Base-by-base conservation (phyloP, 2,113 vertebrate genomes). In the Phycodurus eques region DNA sequence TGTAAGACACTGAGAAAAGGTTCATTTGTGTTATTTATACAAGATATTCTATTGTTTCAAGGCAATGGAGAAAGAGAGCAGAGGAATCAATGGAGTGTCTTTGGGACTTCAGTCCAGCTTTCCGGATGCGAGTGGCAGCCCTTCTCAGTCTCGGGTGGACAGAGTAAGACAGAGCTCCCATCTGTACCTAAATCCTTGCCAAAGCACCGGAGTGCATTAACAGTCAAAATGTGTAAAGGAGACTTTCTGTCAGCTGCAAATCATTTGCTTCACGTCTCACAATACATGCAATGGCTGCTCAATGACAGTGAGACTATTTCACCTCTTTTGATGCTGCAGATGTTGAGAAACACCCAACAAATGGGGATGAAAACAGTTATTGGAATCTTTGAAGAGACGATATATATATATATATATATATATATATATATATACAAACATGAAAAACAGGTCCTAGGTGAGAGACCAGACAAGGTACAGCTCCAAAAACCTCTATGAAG, bases 111-210 rank as follows among this genome's bases (percentile, higher is more conserved):
- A n/a, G 19, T 9, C 1, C 39, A 63, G 42, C 63, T 65, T 35
- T 65, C n/a, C 15, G 78, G 76, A 80, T 78, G 71, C 73, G 67
- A 81, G 76, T 73, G 63, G 82, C 69, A 74, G 78, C 49, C 72
- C 66, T 42, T 63, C 70, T 82, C 75, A 76, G 56, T 76, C 76
- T 46, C 83, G 46, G 42, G 20, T 44, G n/a, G 42, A 80, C 74
- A 73, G 74, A 85, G 83, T 72, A 79, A 84, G 80, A 87, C 80
- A 63, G 72, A 74, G 81, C 82, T 76, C 84, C 79, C 85, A 89
- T 89, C 85, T 89, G 87, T 80, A 76, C 60, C 73, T 47, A 67
- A 72, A 82, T 65, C 80, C 78, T 73, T 79, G 78, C 87, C 80
- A 89, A 85, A 79, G 60, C 59, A 43, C 71, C 73, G 61, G 47